Base-by-base conservation (phyloP, 2,797 vertebrate species). In the Gephyroberyx darwinii region DNA sequence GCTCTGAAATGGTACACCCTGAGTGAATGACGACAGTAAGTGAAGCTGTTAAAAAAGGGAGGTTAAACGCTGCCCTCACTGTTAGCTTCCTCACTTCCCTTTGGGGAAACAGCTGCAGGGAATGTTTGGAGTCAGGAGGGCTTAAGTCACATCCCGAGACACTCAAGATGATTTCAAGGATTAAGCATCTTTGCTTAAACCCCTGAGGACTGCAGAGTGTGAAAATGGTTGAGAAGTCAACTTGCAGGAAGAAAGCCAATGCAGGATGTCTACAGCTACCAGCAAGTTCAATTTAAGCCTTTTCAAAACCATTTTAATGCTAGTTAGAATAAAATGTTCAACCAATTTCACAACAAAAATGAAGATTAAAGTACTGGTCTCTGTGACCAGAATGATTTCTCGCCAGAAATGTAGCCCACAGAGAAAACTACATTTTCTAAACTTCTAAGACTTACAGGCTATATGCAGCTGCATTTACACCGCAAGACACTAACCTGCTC, bases 101-200 rank as follows among this genome's bases (percentile, higher is more conserved):
- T 80, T 75, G 82, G 66, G 79, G 74, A 88, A 86, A 88, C 85
- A 89, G 90, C 90, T 90, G 89, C 76, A 84, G 74, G 77, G 84
- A 82, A 88, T 85, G 82, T 92, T 88, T 77, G 86, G 89, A 82
- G 81, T 88, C 77, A 75, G 71, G 66, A 85, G 75, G 69, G 83
- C 76, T 90, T 89, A 87, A 77, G 77, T 83, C 20, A n/a, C 77
- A 86, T 82, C 71, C 82, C 78, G 72, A 87, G 80, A 72, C 84
- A 84, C 83, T 69, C 67, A 69, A 86, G 85, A 88, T 79, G 84
- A 79, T 80, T 88, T 88, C 73, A 80, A 72, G 87, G 89, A 90
- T 90, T 91, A 89, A 71, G 43, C 54, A 83, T 81, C 83, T 92
- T 90, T 87, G 68, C 84, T 82, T 82, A 81, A 89, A 89, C 74